Percentiles rank a stretch among this genome's conserved stretches.
Conservation (phyloP, 1,140 invertebrate species). For the Nixonia krombeini region DNA sequence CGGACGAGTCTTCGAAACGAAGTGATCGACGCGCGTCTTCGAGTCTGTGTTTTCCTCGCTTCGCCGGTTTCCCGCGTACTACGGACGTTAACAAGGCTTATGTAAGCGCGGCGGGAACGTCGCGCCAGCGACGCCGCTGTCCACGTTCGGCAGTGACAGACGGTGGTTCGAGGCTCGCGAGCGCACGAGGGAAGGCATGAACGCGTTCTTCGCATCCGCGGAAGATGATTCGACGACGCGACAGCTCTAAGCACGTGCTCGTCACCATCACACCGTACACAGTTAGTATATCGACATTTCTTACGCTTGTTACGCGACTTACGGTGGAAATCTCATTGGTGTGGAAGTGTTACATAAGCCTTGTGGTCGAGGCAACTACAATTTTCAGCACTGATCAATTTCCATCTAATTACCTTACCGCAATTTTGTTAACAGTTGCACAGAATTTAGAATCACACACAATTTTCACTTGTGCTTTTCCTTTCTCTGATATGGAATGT, state of each 20-base stretch:
- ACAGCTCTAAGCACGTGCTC: slow-evolving; percentile 46
- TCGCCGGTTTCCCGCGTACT: slow-evolving; percentile 44
- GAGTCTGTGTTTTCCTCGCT: slow-evolving; percentile 29
- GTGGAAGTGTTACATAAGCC: too few relatives aligned
- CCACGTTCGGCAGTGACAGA: neutral
- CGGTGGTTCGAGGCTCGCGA: neutral
- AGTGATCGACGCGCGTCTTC: neutral
- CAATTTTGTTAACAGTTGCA: too few relatives aligned
- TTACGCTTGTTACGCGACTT: neutral
- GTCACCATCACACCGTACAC: slow-evolving; percentile 60
- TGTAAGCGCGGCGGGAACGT: slow-evolving; percentile 48
- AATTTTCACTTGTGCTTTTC: too few relatives aligned
- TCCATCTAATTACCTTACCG: too few relatives aligned
- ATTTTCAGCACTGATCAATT: too few relatives aligned
- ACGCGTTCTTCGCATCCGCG: too few relatives aligned
- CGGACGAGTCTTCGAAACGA: neutral
- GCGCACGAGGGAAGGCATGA: neutral
- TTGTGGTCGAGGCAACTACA: too few relatives aligned
- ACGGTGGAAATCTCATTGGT: too few relatives aligned
- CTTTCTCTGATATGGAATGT: too few relatives aligned
- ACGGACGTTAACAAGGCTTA: slow-evolving; percentile 58
- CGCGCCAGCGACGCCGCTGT: neutral
- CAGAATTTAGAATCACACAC: too few relatives aligned
- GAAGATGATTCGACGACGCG: too few relatives aligned
- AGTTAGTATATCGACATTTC: too few relatives aligned